These are phyloP conservation scores for Pangasius krempfi DNA, from an alignment of 2,797 vertebrate genomes.

Conservation along the genomic window DNA sequence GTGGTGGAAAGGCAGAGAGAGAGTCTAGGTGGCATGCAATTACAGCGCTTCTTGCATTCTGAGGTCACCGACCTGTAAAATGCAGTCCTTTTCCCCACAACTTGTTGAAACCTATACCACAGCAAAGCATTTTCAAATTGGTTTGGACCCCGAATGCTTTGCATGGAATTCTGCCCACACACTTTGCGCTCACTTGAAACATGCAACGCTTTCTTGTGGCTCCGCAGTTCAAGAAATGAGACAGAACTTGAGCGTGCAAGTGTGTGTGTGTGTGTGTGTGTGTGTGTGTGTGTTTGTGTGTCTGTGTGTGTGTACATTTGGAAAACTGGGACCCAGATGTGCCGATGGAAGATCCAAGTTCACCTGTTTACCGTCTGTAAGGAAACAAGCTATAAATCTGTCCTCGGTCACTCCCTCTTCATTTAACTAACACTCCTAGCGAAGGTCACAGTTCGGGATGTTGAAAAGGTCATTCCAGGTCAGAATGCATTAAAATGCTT, in stretches of 20 bases:
- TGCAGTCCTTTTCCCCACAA: not conserved
- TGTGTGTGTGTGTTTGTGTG: conserved; percentile 25
- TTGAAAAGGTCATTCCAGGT: conserved; percentile 9
- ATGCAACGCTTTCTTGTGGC: conserved; percentile 18
- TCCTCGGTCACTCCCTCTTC: conserved; percentile 15
- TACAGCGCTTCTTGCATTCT: not conserved
- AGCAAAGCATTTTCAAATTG: conserved; percentile 29
- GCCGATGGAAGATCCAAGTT: conserved; percentile 42
- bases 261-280: conserved; percentile 23
- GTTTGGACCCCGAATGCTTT: conserved; percentile 34
- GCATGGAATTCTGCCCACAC: conserved; percentile 35
- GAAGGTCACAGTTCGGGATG: not conserved
- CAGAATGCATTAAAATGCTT: not conserved
- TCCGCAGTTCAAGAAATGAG: conserved; percentile 10
- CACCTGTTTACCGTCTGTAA: conserved; percentile 50
- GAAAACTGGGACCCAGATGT: conserved; percentile 50
- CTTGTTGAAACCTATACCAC: conserved; percentile 24
- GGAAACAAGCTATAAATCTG: conserved; percentile 51
- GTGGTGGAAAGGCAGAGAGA: not conserved
- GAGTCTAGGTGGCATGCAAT: not conserved
- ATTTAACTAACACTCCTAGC: conserved; percentile 21
- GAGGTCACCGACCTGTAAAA: not conserved
- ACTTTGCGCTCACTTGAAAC: conserved; percentile 33
- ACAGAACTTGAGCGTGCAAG: conserved; percentile 22
- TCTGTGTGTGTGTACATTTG: conserved; percentile 4